These are phyloP conservation scores for Porites rus DNA, from an alignment of 92 coral and sea anemone genomes.

Conservation along the genomic window DNA sequence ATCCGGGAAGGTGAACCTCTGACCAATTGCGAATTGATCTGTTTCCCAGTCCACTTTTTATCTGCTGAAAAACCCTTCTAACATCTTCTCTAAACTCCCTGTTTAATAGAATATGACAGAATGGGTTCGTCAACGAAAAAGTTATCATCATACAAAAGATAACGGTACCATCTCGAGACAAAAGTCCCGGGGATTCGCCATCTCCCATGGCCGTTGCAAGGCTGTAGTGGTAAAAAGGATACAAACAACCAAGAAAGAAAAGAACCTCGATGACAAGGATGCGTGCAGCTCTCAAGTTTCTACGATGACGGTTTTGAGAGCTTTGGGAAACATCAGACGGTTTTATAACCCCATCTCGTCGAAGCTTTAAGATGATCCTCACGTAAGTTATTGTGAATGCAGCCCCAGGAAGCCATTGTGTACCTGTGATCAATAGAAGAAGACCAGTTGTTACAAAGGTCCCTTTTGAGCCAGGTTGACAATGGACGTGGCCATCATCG, in stretches of 20 bases:
- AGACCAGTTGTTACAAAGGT: conserved; percentile 21
- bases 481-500: conserved; percentile 15
- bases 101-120: conserved; percentile 68
- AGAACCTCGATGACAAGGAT: conserved; percentile 72
- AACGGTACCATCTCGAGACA: conserved; percentile 24
- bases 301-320: conserved; percentile 70
- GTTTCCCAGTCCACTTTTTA: not conserved
- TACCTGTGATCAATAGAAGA: conserved; percentile 7
- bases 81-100: conserved; percentile 75
- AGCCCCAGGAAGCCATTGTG: conserved; percentile 58
- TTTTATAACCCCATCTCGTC: conserved; percentile 57
- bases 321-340: conserved; percentile 67
- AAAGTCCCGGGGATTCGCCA: not conserved
- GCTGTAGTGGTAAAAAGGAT: conserved; percentile 54
- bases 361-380: conserved; percentile 70
- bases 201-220: not conserved
- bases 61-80: conserved; percentile 22
- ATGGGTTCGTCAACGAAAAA: conserved; percentile 73
- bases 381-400: conserved; percentile 62
- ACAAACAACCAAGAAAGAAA: conserved; percentile 53
- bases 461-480: conserved; percentile 30
- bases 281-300: conserved; percentile 74
- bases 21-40: not conserved
- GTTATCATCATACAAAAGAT: conserved; percentile 61
- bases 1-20: not conserved